Percentiles rank a stretch among this genome's conserved stretches.
These are phyloP conservation scores for Verasper variegatus DNA, from an alignment of 2,113 vertebrate genomes.

Conservation along the genomic window DNA sequence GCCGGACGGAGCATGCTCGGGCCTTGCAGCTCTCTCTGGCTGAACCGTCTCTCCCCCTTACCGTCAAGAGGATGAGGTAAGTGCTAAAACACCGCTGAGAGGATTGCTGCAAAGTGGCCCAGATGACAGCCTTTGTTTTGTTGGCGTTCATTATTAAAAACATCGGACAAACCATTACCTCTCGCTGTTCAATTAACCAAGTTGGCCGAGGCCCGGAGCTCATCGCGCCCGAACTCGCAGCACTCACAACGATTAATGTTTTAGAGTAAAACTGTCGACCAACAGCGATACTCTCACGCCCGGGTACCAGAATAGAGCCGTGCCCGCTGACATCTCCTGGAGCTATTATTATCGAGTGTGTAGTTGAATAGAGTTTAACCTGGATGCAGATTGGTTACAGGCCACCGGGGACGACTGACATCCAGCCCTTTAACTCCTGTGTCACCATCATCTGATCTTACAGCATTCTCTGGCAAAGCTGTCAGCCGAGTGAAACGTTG, in stretches of 20 bases:
- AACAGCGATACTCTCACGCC: constrained; percentile 23
- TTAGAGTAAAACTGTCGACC: background rate
- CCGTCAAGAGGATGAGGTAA: constrained; percentile 67
- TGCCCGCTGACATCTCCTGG: constrained; percentile 18
- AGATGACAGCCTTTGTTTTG: constrained; percentile 56
- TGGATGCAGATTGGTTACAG: constrained; percentile 51
- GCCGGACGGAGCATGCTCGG: constrained; percentile 46
- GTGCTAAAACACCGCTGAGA: constrained; percentile 60
- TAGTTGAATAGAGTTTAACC: constrained; percentile 38
- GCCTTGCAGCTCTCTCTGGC: constrained; percentile 40
- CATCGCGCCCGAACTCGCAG: constrained; percentile 15
- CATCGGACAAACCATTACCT: constrained; percentile 25
- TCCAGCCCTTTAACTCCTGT: constrained; percentile 40
- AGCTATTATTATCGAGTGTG: constrained; percentile 59
- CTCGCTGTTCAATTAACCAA: constrained; percentile 47
- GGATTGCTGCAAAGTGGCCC: constrained; percentile 26
- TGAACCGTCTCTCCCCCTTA: constrained; percentile 49
- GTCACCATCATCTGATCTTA: constrained; percentile 30
- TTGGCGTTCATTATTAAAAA: constrained; percentile 50
- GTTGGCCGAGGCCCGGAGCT: constrained; percentile 1
- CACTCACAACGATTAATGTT: background rate
- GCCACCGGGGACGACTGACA: constrained; percentile 42
- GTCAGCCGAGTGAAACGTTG: constrained; percentile 26
- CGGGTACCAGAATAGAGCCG: constrained; percentile 22
- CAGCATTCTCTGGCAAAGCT: constrained; percentile 27